Base-by-base conservation (phyloP, 2,797 vertebrate species). In the Vultur gryphus region DNA sequence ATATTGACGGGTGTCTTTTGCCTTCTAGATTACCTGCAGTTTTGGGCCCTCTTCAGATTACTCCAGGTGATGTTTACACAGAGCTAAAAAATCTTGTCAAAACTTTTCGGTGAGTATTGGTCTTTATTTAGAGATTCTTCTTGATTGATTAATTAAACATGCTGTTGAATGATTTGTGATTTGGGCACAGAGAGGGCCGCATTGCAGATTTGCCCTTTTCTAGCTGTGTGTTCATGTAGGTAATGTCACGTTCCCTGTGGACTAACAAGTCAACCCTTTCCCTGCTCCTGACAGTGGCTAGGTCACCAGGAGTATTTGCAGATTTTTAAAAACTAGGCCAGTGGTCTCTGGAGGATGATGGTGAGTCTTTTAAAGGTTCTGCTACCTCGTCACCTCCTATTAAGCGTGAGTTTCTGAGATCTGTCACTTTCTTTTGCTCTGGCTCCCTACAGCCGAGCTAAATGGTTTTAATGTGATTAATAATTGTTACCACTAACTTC, bases 61-160 rank as follows among this genome's bases (percentile, higher is more conserved):
- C 97, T 48, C 93, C 98, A 61, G 96, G 97, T 84, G 98, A 98
- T 86, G 89, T 98, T 96, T 97, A 97, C 19, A 95, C 95, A 61
- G 97, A 98, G 80, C 94, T 98, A 69, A 98, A 98, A 97, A 97
- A 94, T 78, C 98, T 98, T 80, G 95, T 98, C 51, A 98, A 91
- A 96, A 98, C 98, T 80, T 98, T 98, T 95, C 96, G 75, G 98
- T 98, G 89, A 97, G 98, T 98, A 18, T 76, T 72, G 55, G 29
- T 92, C 64, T 85, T 66, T 62, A 58, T 65, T 37, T 61, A 72
- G 73, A 69, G 46, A 41, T 86, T 80, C 9, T 84, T 70, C 28
- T 8, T 84, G 46, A 59, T 6, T 29, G 41, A 65, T 88, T 46
- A 87, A 64, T 54, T 62, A 76, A 72, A 65, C 24, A 11, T 75